A percentile compares a stretch with the other conserved stretches of the same genome.
Evolutionary conservation across 2,888 invertebrate genomes (phyloP).

Genomic region (Agrochola circellaris): DNA sequence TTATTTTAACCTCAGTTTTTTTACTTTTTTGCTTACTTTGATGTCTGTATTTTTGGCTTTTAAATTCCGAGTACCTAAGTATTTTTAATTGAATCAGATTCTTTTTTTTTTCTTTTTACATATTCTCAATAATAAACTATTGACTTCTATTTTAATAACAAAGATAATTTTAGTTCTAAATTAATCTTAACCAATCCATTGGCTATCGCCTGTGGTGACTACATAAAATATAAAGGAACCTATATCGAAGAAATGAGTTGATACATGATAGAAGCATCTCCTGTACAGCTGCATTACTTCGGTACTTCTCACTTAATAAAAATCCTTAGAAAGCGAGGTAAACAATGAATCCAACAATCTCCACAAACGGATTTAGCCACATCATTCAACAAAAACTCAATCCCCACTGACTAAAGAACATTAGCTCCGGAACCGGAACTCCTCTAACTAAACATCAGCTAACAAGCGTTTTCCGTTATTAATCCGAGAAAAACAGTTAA

Average conservation of each 20-base stretch:
- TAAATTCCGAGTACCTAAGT: background rate
- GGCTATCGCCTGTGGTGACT: background rate
- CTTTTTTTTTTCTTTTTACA: background rate
- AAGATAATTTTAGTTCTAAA: background rate
- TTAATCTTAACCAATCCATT: background rate
- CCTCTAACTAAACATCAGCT: constrained; percentile 26
- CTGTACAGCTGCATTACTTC: background rate
- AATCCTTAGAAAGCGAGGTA: background rate
- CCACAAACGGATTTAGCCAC: constrained; percentile 2
- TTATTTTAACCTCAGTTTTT: no score
- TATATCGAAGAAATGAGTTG: background rate
- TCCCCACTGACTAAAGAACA: background rate
- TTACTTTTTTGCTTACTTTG: background rate
- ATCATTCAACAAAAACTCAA: constrained; percentile 20
- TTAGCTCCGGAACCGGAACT: constrained; percentile 14
- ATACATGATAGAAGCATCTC: background rate
- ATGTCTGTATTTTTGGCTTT: background rate
- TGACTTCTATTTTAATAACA: background rate
- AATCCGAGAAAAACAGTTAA: constrained; percentile 25
- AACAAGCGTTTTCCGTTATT: constrained; percentile 26
- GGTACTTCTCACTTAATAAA: background rate
- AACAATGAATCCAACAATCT: background rate
- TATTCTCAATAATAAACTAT: background rate
- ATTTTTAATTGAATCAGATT: background rate
- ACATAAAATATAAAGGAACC: background rate